Conservation (phyloP, 2,797 vertebrate genomes). For the Neosalanx taihuensis region DNA sequence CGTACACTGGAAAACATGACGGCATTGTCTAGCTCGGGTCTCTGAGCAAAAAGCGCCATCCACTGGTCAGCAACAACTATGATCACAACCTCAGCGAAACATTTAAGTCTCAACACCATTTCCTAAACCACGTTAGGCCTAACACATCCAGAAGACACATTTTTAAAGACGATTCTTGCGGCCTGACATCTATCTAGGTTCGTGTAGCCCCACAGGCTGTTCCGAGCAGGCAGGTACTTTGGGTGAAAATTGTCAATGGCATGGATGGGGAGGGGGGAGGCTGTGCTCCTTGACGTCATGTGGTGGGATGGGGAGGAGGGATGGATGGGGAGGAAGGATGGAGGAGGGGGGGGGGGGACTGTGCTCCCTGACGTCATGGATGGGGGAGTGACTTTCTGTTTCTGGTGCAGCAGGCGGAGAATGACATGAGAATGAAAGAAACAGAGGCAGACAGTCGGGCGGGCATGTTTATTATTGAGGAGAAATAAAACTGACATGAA, state of each 20-base stretch:
- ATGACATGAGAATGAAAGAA: constrained; percentile 39
- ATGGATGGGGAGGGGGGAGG: constrained; percentile 23
- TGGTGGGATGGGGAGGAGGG: constrained; percentile 31
- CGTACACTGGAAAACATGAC: background rate
- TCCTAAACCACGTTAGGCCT: constrained; percentile 2
- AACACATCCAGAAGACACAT: constrained; percentile 6
- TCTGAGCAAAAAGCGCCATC: constrained; percentile 27
- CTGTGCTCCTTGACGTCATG: constrained; percentile 40
- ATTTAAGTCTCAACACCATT: constrained; percentile 19
- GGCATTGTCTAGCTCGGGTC: background rate
- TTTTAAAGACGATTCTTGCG: background rate
- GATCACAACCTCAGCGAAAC: constrained; percentile 5
- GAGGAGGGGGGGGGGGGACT: constrained; percentile 19
- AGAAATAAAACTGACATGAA: constrained; percentile 13
- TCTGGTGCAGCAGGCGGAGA: constrained; percentile 38
- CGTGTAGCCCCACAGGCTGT: background rate
- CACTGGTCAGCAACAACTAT: constrained; percentile 12
- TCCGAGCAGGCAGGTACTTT: background rate
- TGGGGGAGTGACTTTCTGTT: constrained; percentile 41
- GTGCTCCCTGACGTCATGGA: constrained; percentile 39
- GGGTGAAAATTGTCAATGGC: constrained; percentile 27
- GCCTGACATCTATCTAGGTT: constrained; percentile 14
- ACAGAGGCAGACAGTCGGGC: constrained; percentile 18
- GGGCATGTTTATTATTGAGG: constrained; percentile 30
- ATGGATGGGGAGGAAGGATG: constrained; percentile 27